Evolutionary conservation across 2,113 vertebrate species (phyloP).

Genomic region (Ictalurus punctatus): DNA sequence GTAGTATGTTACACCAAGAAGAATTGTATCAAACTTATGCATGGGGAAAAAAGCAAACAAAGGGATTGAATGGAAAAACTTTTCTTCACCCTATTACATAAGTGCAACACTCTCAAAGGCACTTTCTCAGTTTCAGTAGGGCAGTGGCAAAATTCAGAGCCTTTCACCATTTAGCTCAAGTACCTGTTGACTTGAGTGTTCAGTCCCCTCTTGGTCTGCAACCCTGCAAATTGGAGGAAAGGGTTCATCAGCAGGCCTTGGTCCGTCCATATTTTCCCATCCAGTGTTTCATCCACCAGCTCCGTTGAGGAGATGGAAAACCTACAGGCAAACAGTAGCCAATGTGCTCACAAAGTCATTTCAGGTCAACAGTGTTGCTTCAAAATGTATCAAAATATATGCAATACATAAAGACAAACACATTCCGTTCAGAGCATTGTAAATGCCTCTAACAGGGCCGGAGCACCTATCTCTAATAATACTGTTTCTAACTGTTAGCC

Average conservation of each 20-base stretch:
- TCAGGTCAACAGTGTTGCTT: background rate
- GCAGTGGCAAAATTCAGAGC: background rate
- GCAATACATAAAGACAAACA: background rate
- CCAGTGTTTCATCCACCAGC: constrained; percentile 62
- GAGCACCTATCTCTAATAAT: background rate
- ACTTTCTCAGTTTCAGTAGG: background rate
- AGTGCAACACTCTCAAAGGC: background rate
- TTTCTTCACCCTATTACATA: background rate
- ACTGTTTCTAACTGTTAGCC: background rate
- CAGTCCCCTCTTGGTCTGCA: constrained; percentile 63
- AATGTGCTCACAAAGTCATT: background rate
- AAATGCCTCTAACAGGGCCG: background rate
- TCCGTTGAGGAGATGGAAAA: constrained; percentile 67
- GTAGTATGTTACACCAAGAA: background rate
- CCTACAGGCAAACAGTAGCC: constrained; percentile 55
- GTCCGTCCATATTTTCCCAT: constrained; percentile 68
- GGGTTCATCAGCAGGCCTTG: constrained; percentile 67
- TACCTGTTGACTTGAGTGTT: constrained; percentile 71
- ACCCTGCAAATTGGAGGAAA: constrained; percentile 61
- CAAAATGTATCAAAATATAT: background rate
- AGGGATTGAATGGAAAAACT: background rate
- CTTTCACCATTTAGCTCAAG: constrained; percentile 3
- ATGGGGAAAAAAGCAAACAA: too few relatives aligned
- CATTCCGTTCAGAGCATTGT: background rate
- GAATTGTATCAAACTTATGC: background rate